Percentiles rank a stretch among this genome's conserved stretches.
These are phyloP conservation scores for Neostethus bicornis DNA, from an alignment of 2,797 vertebrate genomes.

Conservation along the genomic window DNA sequence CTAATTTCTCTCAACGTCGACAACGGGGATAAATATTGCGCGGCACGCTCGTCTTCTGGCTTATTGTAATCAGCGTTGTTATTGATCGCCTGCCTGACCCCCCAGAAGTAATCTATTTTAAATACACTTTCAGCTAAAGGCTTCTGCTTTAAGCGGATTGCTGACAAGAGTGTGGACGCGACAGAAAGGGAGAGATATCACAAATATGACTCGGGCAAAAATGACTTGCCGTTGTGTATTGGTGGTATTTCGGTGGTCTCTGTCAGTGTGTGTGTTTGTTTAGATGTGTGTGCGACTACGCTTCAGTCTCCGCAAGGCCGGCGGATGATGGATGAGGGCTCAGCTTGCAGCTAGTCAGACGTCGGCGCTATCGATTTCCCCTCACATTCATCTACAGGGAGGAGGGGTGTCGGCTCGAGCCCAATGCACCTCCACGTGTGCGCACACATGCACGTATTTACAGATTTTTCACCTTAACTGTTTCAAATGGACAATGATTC, in stretches of 20 bases:
- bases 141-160: constrained; percentile 61
- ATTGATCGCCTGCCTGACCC: constrained; percentile 85
- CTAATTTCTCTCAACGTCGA: constrained; percentile 87
- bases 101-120: constrained; percentile 91
- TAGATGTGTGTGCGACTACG: constrained; percentile 24
- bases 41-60: constrained; percentile 79
- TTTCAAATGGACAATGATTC: constrained; percentile 48
- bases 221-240: constrained; percentile 28
- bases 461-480: constrained; percentile 17
- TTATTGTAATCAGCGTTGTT: constrained; percentile 88
- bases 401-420: constrained; percentile 22
- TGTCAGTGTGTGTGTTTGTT: constrained; percentile 27
- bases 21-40: constrained; percentile 85
- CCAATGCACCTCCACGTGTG: constrained; percentile 22
- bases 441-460: neutral
- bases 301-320: constrained; percentile 48
- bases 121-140: constrained; percentile 79
- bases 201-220: constrained; percentile 23
- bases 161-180: constrained; percentile 20
- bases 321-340: constrained; percentile 74
- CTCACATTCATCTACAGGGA: constrained; percentile 66
- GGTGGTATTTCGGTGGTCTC: constrained; percentile 60
- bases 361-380: constrained; percentile 72
- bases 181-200: constrained; percentile 39
- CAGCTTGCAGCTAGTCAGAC: constrained; percentile 55